These are phyloP conservation scores for Leptogaster cylindrica DNA, from an alignment of 2,888 invertebrate genomes.

Conservation along the genomic window DNA sequence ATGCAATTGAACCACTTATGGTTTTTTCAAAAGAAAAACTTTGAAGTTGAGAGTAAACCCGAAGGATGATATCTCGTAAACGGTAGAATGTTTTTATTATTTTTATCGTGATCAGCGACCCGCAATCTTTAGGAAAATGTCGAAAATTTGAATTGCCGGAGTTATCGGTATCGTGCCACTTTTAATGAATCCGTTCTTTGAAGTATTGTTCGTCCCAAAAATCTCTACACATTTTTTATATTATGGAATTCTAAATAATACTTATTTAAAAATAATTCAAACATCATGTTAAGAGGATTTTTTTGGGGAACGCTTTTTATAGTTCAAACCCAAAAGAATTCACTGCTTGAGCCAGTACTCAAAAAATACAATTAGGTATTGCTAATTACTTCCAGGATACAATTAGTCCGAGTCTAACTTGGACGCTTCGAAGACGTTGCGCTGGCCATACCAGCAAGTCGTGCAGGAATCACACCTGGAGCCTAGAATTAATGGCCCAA, in stretches of 20 bases:
- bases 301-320: neutral
- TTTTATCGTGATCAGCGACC: no score
- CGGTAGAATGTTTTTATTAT: no score
- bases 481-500: slow-evolving; percentile 70
- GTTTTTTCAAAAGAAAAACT: neutral
- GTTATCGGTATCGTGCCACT: no score
- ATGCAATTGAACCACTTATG: neutral
- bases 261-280: neutral
- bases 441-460: slow-evolving; percentile 62
- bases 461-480: slow-evolving; percentile 75
- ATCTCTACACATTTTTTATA: neutral
- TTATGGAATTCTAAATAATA: neutral
- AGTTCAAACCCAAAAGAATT: neutral
- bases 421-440: slow-evolving; percentile 72
- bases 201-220: neutral
- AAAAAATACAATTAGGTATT: neutral
- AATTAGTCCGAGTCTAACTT: slow-evolving; percentile 67
- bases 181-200: no score
- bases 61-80: neutral
- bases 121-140: no score
- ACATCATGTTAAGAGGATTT: neutral
- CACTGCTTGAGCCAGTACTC: neutral
- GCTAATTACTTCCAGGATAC: slow-evolving; percentile 62
- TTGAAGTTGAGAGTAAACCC: neutral
- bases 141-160: no score